Evolutionary conservation across 1,140 invertebrate genomes (phyloP).

Genomic region (Doryteuthis pealeii): DNA sequence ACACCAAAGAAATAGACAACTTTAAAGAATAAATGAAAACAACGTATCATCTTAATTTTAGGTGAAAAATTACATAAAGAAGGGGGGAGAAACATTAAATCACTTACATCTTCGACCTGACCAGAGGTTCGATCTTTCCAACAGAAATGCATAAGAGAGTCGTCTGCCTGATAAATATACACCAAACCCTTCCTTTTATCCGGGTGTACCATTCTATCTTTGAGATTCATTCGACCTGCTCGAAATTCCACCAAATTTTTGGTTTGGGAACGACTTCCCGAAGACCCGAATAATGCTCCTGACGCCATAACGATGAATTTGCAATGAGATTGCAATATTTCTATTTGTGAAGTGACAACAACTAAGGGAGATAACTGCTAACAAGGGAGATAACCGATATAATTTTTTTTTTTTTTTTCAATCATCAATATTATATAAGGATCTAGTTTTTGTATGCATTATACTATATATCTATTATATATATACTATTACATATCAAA

Average conservation of each 20-base stretch:
- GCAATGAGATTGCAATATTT: neutral
- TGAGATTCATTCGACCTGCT: conserved; percentile 95
- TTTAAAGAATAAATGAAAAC: too few relatives aligned
- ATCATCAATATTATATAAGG: too few relatives aligned
- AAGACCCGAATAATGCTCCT: conserved; percentile 63
- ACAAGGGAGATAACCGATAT: too few relatives aligned
- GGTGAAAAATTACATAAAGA: neutral
- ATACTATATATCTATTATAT: too few relatives aligned
- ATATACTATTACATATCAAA: too few relatives aligned
- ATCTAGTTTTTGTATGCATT: too few relatives aligned
- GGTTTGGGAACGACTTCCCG: conserved; percentile 72
- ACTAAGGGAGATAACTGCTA: neutral
- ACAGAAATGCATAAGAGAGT: conserved; percentile 95
- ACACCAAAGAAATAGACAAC: too few relatives aligned
- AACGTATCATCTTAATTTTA: too few relatives aligned
- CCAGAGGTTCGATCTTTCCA: conserved; percentile 91
- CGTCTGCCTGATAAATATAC: conserved; percentile 91
- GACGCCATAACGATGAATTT: conserved; percentile 43
- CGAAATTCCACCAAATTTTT: conserved; percentile 94
- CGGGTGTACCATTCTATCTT: conserved; percentile 91
- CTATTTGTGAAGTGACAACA: neutral
- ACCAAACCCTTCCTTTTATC: conserved; percentile 93
- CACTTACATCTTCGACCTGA: conserved; percentile 74
- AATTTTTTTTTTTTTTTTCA: too few relatives aligned
- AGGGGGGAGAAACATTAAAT: neutral